phyloP scores from a whole-genome alignment of 2,797 vertebrate genomes.

The Gymnocypris eckloni region DNA sequence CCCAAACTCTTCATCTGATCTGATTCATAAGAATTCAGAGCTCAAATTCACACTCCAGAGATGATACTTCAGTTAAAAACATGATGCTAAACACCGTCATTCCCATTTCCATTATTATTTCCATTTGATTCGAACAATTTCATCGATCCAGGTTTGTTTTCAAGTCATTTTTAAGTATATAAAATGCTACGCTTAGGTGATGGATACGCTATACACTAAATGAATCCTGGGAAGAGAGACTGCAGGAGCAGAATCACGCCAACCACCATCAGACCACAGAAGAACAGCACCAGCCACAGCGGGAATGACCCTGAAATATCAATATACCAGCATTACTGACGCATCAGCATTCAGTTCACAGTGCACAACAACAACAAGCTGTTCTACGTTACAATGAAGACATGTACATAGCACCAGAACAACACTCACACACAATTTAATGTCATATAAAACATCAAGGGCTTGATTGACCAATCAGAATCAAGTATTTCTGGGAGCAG shows the following conservation, averaged over 20 bases:
- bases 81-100: slow-evolving; percentile 16
- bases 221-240: slow-evolving; percentile 80
- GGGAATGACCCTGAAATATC: slow-evolving; percentile 83
- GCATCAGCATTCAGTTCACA: neutral
- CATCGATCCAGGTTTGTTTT: slow-evolving; percentile 8
- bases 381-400: no score
- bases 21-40: slow-evolving; percentile 34
- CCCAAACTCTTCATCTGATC: slow-evolving; percentile 39
- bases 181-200: neutral
- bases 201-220: slow-evolving; percentile 69
- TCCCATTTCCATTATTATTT: slow-evolving; percentile 25
- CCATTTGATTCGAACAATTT: slow-evolving; percentile 26
- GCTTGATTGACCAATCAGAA: neutral
- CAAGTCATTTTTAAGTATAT: slow-evolving; percentile 21
- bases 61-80: slow-evolving; percentile 43
- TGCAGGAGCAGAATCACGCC: slow-evolving; percentile 85
- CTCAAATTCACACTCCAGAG: slow-evolving; percentile 28
- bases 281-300: slow-evolving; percentile 86
- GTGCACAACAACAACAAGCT: no score
- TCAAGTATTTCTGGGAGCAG: neutral
- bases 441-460: neutral
- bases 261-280: slow-evolving; percentile 84
- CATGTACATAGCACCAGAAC: neutral
- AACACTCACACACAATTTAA: neutral
- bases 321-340: neutral